Evolutionary conservation across 2,113 vertebrate species (phyloP).

Genomic region (Tylochromis polylepis): DNA sequence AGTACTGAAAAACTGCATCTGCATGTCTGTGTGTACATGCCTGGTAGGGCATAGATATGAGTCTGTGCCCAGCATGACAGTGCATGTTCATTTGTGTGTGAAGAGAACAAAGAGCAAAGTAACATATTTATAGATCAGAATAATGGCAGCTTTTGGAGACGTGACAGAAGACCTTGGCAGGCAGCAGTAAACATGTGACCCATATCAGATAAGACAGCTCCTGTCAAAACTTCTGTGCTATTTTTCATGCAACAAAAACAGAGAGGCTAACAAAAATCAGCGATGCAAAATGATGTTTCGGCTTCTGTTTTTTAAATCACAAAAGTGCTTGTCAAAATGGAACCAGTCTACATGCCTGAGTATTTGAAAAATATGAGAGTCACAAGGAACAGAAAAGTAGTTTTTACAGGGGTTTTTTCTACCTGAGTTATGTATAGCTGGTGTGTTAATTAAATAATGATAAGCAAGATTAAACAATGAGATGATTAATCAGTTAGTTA

Average conservation of each 20-base stretch:
- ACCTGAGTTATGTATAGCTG: not conserved
- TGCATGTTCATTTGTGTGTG: constrained; percentile 1
- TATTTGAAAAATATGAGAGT: not conserved
- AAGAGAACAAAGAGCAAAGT: constrained; percentile 18
- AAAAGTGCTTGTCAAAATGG: not conserved
- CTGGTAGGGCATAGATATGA: not conserved
- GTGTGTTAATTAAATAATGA: not conserved
- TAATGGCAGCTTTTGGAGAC: constrained; percentile 25
- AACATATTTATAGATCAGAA: constrained; percentile 62
- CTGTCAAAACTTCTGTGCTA: constrained; percentile 7
- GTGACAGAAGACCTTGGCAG: constrained; percentile 45
- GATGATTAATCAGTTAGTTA: not conserved
- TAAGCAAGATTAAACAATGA: not conserved
- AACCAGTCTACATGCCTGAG: not conserved
- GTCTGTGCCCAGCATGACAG: not conserved
- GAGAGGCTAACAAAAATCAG: constrained; percentile 4
- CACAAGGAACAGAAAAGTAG: not conserved
- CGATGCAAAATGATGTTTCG: not conserved
- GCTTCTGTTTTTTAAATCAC: not conserved
- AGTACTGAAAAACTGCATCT: not conserved
- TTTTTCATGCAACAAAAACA: not conserved
- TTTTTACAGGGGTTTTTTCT: not conserved
- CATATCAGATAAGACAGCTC: constrained; percentile 23
- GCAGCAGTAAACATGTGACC: constrained; percentile 40
- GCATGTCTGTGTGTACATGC: not conserved